phyloP scores from a whole-genome alignment of 2,113 vertebrate species.

The Verasper variegatus region DNA sequence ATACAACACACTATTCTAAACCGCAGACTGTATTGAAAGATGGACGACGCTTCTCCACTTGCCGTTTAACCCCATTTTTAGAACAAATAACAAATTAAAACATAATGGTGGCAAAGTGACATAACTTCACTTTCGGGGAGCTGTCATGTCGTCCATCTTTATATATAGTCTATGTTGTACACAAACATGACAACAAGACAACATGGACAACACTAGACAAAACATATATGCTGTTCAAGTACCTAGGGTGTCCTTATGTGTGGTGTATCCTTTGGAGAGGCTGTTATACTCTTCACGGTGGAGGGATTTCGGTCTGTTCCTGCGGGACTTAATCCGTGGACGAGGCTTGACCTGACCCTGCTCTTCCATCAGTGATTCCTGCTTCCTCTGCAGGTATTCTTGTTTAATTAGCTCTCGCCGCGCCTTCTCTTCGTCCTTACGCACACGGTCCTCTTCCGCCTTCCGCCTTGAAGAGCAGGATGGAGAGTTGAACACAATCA shows the following conservation, averaged over 20 bases:
- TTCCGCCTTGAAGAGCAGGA: slow-evolving; percentile 85
- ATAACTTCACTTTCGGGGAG: too few relatives aligned
- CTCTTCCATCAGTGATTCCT: slow-evolving; percentile 91
- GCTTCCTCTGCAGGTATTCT: slow-evolving; percentile 92
- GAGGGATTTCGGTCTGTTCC: slow-evolving; percentile 89
- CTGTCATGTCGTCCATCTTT: too few relatives aligned
- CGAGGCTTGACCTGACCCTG: slow-evolving; percentile 90
- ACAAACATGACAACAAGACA: background rate
- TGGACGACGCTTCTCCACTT: too few relatives aligned
- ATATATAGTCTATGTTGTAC: too few relatives aligned
- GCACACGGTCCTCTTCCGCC: slow-evolving; percentile 92
- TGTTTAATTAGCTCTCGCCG: slow-evolving; percentile 95
- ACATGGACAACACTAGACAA: background rate
- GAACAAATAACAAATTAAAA: too few relatives aligned
- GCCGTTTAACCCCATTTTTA: too few relatives aligned
- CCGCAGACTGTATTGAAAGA: too few relatives aligned
- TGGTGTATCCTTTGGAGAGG: slow-evolving; percentile 86
- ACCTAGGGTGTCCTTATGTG: slow-evolving; percentile 81
- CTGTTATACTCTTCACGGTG: slow-evolving; percentile 88
- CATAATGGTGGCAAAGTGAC: too few relatives aligned
- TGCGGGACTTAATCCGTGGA: slow-evolving; percentile 86
- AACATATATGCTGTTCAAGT: background rate
- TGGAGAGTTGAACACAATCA: background rate
- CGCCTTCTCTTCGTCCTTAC: slow-evolving; percentile 96
- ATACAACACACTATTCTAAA: background rate